Evolutionary conservation across 2,113 vertebrate species (phyloP).

Genomic region (Neogale vison): DNA sequence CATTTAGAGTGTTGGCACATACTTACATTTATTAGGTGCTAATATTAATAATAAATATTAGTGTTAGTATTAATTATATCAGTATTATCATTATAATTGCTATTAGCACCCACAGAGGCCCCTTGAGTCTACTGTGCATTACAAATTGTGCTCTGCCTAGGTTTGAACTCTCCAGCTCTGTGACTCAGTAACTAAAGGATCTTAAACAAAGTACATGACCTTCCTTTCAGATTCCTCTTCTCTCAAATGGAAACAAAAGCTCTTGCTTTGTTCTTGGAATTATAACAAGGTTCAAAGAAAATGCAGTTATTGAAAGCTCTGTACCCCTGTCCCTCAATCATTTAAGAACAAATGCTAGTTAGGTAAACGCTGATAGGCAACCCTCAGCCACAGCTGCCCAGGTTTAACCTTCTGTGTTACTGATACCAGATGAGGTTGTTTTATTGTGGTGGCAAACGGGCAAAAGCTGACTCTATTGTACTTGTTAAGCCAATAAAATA

Average conservation of each 20-base stretch:
- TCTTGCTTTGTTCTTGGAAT: conserved; percentile 27
- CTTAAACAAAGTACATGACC: not conserved
- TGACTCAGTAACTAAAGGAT: not conserved
- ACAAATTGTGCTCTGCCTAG: not conserved
- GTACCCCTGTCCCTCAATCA: not conserved
- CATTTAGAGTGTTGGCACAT: not conserved
- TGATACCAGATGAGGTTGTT: not conserved
- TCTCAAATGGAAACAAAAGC: not conserved
- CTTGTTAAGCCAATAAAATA: not conserved
- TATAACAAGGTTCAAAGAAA: not conserved
- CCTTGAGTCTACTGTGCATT: not conserved
- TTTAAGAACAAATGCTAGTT: not conserved
- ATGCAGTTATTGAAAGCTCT: not conserved
- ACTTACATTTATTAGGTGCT: not conserved
- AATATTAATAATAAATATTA: not conserved
- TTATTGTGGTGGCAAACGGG: not conserved
- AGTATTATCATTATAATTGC: not conserved
- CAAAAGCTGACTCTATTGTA: not conserved
- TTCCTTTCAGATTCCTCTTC: not conserved
- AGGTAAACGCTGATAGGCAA: not conserved
- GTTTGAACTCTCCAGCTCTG: not conserved
- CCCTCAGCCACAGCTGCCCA: not conserved
- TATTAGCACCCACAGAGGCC: not conserved
- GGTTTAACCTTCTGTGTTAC: not conserved
- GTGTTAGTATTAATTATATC: not conserved